Percentiles rank a stretch among this genome's conserved stretches.
Conservation (phyloP, 2,797 vertebrate genomes). For the Cottoperca gobio region DNA sequence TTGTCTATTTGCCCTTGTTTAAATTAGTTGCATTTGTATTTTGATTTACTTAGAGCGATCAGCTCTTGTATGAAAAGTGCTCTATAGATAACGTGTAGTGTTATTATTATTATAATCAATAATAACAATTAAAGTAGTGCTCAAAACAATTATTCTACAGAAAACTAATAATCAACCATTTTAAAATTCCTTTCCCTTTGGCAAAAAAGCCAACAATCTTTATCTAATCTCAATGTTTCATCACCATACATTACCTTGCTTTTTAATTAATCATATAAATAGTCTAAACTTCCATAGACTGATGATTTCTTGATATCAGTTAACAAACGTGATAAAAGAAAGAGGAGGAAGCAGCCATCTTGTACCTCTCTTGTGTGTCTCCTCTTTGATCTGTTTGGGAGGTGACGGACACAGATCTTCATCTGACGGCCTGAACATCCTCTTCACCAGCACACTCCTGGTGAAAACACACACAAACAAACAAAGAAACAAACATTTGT, state of each 20-base stretch:
- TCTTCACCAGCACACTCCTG: constrained; percentile 93
- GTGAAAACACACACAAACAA: constrained; percentile 17
- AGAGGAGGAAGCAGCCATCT: constrained; percentile 3
- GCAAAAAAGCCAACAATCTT: not conserved
- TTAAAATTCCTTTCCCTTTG: not conserved
- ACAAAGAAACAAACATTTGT: not conserved
- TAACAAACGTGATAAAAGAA: not conserved
- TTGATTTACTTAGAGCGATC: too few relatives aligned
- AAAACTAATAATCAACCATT: not conserved
- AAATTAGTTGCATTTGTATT: too few relatives aligned
- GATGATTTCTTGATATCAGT: constrained; percentile 1
- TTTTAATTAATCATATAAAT: not conserved
- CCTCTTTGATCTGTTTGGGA: constrained; percentile 94
- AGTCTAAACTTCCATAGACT: not conserved
- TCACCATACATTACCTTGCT: too few relatives aligned
- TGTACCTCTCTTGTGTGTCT: constrained; percentile 92
- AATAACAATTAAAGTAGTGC: not conserved
- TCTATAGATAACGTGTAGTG: too few relatives aligned
- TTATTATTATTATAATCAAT: not conserved
- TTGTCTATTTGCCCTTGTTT: too few relatives aligned
- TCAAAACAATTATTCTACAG: not conserved
- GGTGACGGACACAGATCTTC: constrained; percentile 91
- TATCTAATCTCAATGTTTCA: too few relatives aligned
- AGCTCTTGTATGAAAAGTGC: too few relatives aligned
- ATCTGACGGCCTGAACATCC: constrained; percentile 92